phyloP scores from a whole-genome alignment of 2,113 vertebrate species.

The Limanda limanda region DNA sequence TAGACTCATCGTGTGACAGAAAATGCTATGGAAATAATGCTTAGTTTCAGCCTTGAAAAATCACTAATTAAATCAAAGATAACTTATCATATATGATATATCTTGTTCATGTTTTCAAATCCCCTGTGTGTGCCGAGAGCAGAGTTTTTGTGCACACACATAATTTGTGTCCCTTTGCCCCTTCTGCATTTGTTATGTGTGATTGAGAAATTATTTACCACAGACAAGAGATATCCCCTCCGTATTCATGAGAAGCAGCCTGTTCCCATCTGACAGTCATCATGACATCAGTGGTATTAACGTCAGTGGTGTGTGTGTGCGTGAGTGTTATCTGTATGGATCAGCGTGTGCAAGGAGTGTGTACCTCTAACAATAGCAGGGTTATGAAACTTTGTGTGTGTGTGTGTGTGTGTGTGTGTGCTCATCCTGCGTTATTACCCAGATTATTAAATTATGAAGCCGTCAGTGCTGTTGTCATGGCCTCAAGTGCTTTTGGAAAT shows the following conservation, averaged over 20 bases:
- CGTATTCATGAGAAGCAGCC: constrained; percentile 57
- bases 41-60: too few species aligned
- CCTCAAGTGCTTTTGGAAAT: constrained; percentile 76
- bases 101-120: constrained; percentile 4
- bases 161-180: constrained; percentile 3
- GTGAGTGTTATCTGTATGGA: constrained; percentile 5
- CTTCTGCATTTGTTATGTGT: constrained; percentile 12
- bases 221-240: constrained; percentile 33
- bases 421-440: constrained; percentile 70
- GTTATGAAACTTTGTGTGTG: constrained; percentile 30
- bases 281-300: constrained; percentile 58
- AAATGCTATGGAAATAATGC: too few species aligned
- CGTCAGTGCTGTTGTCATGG: constrained; percentile 72
- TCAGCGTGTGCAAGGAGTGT: constrained; percentile 26
- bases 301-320: constrained; percentile 40
- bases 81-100: neutral
- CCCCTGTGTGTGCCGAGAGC: neutral
- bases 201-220: constrained; percentile 41
- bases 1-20: too few species aligned
- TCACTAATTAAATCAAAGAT: neutral
- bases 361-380: constrained; percentile 47
- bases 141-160: too few species aligned
- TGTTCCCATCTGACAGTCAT: constrained; percentile 46
- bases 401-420: constrained; percentile 3
- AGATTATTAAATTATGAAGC: constrained; percentile 82